Evolutionary conservation across 2,113 vertebrate genomes (phyloP).

Genomic region (Neomonachus schauinslandi): DNA sequence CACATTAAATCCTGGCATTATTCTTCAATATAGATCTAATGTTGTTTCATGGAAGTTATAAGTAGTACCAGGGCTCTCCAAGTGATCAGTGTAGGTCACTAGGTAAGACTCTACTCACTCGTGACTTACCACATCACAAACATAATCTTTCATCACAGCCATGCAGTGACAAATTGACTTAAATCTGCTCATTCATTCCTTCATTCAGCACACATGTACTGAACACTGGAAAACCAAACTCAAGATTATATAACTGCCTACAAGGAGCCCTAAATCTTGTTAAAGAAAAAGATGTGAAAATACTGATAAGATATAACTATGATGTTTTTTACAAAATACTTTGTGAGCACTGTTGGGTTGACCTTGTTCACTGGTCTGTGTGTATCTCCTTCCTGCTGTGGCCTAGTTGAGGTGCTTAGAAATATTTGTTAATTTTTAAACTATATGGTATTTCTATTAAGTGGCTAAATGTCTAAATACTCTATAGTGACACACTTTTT

Average conservation of each 20-base stretch:
- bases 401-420: not conserved
- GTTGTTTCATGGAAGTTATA: not conserved
- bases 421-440: not conserved
- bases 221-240: not conserved
- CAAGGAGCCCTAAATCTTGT: not conserved
- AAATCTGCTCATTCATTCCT: not conserved
- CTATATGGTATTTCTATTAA: not conserved
- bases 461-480: not conserved
- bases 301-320: not conserved
- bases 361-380: not conserved
- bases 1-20: not conserved
- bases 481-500: not conserved
- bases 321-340: not conserved
- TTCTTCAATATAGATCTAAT: not conserved
- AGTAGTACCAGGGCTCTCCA: not conserved
- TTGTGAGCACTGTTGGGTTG: not conserved
- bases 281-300: not conserved
- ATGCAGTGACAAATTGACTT: not conserved
- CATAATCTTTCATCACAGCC: not conserved
- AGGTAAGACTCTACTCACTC: not conserved
- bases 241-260: not conserved
- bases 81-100: not conserved
- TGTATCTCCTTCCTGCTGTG: not conserved
- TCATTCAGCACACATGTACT: not conserved
- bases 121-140: not conserved